A percentile compares a stretch with the other conserved stretches of the same genome.
Conservation (phyloP, 2,797 vertebrate genomes). For the Salarias fasciatus region DNA sequence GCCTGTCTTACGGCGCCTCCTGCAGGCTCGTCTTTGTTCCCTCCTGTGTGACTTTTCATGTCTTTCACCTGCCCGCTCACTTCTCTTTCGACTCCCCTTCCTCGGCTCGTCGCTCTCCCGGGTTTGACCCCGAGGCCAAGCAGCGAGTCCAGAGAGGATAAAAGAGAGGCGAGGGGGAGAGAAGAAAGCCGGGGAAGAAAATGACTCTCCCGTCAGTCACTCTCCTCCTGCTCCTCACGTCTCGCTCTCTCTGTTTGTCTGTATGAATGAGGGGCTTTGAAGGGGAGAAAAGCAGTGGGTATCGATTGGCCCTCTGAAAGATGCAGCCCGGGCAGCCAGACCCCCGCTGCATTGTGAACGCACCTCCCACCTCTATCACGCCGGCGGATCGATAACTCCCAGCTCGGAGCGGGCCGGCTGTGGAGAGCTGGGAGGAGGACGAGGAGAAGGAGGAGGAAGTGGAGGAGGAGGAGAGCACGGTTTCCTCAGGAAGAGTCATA, state of each 20-base stretch:
- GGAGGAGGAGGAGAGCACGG: constrained; percentile 48
- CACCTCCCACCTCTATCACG: constrained; percentile 70
- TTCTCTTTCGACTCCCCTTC: background rate
- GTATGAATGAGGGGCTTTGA: constrained; percentile 80
- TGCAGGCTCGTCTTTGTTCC: background rate
- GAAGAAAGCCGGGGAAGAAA: constrained; percentile 10
- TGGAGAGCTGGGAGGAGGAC: constrained; percentile 19
- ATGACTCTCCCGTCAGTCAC: constrained; percentile 48
- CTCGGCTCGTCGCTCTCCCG: background rate
- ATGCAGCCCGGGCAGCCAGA: constrained; percentile 70
- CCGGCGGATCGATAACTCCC: constrained; percentile 69
- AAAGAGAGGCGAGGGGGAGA: constrained; percentile 4
- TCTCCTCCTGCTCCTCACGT: constrained; percentile 46
- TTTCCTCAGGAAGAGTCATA: constrained; percentile 54
- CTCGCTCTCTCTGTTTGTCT: constrained; percentile 69
- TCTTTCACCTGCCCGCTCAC: constrained; percentile 20
- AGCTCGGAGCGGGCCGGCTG: constrained; percentile 25
- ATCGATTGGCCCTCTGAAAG: constrained; percentile 82
- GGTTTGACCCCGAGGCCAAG: constrained; percentile 42
- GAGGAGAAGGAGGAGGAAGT: constrained; percentile 46
- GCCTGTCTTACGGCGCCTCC: background rate
- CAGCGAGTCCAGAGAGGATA: constrained; percentile 32
- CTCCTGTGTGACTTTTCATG: background rate
- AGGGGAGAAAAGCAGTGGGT: constrained; percentile 70
- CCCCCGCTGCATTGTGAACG: constrained; percentile 75